phyloP scores from a whole-genome alignment of 2,113 vertebrate genomes.

The Anhinga rufa region DNA sequence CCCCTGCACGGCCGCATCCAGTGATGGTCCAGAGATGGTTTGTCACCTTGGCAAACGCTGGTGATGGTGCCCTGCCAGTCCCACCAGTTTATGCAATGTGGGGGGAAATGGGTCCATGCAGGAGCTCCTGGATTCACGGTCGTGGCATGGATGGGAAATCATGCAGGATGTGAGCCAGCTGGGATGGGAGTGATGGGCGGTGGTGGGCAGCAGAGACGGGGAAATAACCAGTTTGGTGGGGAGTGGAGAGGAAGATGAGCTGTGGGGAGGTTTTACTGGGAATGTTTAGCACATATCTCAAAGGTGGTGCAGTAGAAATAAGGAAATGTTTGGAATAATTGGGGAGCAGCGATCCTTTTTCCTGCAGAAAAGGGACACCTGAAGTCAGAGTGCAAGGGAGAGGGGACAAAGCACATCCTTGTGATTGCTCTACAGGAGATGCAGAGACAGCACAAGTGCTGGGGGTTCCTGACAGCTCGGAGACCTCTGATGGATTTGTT shows the following conservation, averaged over 20 bases:
- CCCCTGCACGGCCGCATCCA: not conserved
- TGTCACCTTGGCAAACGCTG: not conserved
- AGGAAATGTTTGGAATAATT: not conserved
- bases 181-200: not conserved
- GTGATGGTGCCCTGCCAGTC: not conserved
- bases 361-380: not conserved
- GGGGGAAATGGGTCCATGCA: not conserved
- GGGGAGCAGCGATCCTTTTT: not conserved
- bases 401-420: not conserved
- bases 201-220: not conserved
- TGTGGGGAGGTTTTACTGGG: not conserved
- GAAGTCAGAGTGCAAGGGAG: not conserved
- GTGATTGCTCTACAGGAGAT: not conserved
- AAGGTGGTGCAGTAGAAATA: not conserved
- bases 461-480: not conserved
- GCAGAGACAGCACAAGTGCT: not conserved
- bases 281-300: not conserved
- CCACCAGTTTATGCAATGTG: not conserved
- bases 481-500: not conserved
- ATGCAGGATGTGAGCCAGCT: not conserved
- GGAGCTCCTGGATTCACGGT: not conserved
- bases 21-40: not conserved
- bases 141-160: not conserved
- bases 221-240: not conserved
- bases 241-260: not conserved